Conservation (phyloP, 2,797 vertebrate genomes). For the Apogon talboti region DNA sequence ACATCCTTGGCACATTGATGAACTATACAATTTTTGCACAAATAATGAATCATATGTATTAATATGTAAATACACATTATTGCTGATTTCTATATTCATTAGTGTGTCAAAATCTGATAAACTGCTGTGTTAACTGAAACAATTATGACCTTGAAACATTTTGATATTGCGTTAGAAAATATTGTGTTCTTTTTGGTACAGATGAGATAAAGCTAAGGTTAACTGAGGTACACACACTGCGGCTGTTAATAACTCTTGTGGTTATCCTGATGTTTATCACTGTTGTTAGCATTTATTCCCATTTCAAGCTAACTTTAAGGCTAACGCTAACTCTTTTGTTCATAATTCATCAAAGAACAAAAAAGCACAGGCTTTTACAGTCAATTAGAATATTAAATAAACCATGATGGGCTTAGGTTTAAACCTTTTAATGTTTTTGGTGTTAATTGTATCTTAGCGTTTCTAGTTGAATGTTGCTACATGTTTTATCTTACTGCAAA, state of each 20-base stretch:
- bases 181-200: background rate
- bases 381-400: no score
- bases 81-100: no score
- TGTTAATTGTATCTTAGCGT: background rate
- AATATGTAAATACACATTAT: no score
- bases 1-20: background rate
- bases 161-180: no score
- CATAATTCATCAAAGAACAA: slow-evolving; percentile 9
- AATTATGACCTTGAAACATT: background rate
- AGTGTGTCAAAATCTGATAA: background rate
- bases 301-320: background rate
- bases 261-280: background rate
- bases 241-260: background rate
- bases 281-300: background rate
- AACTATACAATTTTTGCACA: no score
- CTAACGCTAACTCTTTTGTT: background rate
- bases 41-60: no score
- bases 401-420: no score
- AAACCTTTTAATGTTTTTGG: no score
- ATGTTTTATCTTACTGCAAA: background rate
- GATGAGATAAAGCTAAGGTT: no score
- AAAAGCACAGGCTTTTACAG: background rate
- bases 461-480: background rate
- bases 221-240: background rate
- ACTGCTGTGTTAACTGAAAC: background rate